phyloP scores from a whole-genome alignment of 2,888 invertebrate species.

The Malthinus seriepunctatus region DNA sequence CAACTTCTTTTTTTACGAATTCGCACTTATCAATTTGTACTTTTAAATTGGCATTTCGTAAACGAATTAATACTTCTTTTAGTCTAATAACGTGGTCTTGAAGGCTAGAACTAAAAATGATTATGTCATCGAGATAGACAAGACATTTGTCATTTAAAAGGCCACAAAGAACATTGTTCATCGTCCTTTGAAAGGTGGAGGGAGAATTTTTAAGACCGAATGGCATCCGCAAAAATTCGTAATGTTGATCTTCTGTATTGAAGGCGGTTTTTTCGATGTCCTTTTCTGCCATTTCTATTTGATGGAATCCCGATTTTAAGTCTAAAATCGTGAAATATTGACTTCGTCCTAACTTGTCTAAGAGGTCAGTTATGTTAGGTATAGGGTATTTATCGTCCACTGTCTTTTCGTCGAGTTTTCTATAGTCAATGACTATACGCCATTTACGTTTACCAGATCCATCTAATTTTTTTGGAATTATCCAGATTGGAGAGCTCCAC shows the following conservation, averaged over 20 bases:
- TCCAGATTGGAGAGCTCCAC: conserved; percentile 36
- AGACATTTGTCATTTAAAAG: conserved; percentile 31
- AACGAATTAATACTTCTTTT: conserved; percentile 21
- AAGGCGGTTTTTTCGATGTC: conserved; percentile 38
- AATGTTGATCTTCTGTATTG: conserved; percentile 27
- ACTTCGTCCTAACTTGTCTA: conserved; percentile 37
- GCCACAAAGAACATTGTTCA: conserved; percentile 33
- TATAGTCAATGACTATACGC: conserved; percentile 34
- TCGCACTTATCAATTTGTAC: conserved; percentile 31
- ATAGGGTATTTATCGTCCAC: conserved; percentile 8
- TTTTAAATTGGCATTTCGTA: conserved; percentile 31
- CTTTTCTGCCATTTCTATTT: conserved; percentile 34
- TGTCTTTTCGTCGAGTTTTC: conserved; percentile 35
- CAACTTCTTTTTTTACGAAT: conserved; percentile 27
- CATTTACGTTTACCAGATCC: conserved; percentile 32
- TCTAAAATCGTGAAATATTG: conserved; percentile 40
- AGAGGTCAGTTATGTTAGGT: conserved; percentile 37
- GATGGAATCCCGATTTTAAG: conserved; percentile 39
- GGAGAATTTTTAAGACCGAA: conserved; percentile 38
- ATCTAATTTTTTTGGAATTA: conserved; percentile 35
- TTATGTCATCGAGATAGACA: conserved; percentile 37
- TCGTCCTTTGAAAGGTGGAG: conserved; percentile 35
- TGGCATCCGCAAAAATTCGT: conserved; percentile 35
- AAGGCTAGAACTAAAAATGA: conserved; percentile 20
- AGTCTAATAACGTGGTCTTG: conserved; percentile 25